A percentile compares a stretch with the other conserved stretches of the same genome.
Evolutionary conservation across 2,797 vertebrate genomes (phyloP).

Genomic region (Trichosurus vulpecula): DNA sequence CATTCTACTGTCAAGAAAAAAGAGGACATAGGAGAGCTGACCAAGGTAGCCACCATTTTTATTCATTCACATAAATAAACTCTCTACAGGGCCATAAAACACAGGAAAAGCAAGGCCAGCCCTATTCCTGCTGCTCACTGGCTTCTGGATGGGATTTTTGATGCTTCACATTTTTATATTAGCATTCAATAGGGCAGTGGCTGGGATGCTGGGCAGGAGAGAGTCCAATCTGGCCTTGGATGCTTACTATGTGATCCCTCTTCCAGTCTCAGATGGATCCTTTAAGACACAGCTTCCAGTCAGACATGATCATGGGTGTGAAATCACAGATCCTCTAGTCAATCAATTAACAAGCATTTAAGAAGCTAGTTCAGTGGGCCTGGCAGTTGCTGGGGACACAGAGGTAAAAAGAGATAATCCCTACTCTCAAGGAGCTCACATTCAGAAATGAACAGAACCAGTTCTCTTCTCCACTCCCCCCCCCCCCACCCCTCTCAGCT

Average conservation of each 20-base stretch:
- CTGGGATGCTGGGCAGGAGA: background rate
- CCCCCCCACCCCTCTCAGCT: too few species aligned
- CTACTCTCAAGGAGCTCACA: background rate
- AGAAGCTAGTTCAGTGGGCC: background rate
- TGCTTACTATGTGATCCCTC: background rate
- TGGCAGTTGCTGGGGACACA: background rate
- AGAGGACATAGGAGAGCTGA: slow-evolving; percentile 15
- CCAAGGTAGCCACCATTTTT: background rate
- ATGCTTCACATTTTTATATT: background rate
- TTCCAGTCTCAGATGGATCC: background rate
- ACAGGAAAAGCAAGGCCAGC: background rate
- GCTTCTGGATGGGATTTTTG: background rate
- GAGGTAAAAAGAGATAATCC: background rate
- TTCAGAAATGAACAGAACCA: background rate
- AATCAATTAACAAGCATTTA: background rate
- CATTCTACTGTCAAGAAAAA: slow-evolving; percentile 50
- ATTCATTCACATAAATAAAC: slow-evolving; percentile 26
- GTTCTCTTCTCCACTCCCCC: background rate
- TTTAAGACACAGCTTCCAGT: background rate
- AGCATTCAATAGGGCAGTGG: background rate
- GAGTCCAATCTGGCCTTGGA: background rate
- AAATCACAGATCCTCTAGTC: background rate
- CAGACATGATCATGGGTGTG: background rate
- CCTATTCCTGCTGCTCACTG: background rate
- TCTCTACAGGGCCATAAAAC: background rate